These are phyloP conservation scores for Phymastichus coffea DNA, from an alignment of 1,140 invertebrate species.

Conservation along the genomic window DNA sequence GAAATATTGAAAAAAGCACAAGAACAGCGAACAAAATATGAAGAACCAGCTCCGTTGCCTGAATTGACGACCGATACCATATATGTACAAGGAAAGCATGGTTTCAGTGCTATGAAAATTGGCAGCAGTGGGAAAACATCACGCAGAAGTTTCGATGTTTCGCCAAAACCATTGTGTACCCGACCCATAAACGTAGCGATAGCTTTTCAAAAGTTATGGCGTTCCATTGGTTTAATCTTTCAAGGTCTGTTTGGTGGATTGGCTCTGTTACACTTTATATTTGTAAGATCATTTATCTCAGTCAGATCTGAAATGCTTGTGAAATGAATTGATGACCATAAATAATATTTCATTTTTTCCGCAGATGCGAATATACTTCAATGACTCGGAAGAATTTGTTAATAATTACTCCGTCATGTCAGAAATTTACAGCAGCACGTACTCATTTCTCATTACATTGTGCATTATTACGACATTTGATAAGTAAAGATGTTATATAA, in stretches of 20 bases:
- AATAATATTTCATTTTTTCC: background rate
- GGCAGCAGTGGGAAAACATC: slow-evolving; percentile 27
- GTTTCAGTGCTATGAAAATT: slow-evolving; percentile 51
- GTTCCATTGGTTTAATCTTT: slow-evolving; percentile 42
- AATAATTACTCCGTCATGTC: slow-evolving; percentile 37
- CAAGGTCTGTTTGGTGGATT: slow-evolving; percentile 53
- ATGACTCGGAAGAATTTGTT: slow-evolving; percentile 32
- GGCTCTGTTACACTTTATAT: slow-evolving; percentile 48
- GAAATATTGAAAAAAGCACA: slow-evolving; percentile 47
- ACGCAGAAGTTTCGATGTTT: slow-evolving; percentile 13
- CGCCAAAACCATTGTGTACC: slow-evolving; percentile 15
- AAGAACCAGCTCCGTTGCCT: slow-evolving; percentile 41
- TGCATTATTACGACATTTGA: slow-evolving; percentile 48
- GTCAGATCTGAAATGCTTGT: background rate
- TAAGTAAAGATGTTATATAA: slow-evolving; percentile 37
- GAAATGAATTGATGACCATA: background rate
- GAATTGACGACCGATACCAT: slow-evolving; percentile 50
- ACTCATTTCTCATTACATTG: slow-evolving; percentile 44
- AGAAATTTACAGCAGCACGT: slow-evolving; percentile 46
- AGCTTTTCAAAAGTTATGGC: slow-evolving; percentile 44
- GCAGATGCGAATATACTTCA: slow-evolving; percentile 43
- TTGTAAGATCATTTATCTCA: slow-evolving; percentile 37
- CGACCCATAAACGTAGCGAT: slow-evolving; percentile 47
- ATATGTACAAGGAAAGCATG: slow-evolving; percentile 50
- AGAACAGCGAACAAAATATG: slow-evolving; percentile 42